Percentiles rank a stretch among this genome's conserved stretches.
phyloP scores from a whole-genome alignment of 1,140 invertebrate species.

The Heliconius hermathena region DNA sequence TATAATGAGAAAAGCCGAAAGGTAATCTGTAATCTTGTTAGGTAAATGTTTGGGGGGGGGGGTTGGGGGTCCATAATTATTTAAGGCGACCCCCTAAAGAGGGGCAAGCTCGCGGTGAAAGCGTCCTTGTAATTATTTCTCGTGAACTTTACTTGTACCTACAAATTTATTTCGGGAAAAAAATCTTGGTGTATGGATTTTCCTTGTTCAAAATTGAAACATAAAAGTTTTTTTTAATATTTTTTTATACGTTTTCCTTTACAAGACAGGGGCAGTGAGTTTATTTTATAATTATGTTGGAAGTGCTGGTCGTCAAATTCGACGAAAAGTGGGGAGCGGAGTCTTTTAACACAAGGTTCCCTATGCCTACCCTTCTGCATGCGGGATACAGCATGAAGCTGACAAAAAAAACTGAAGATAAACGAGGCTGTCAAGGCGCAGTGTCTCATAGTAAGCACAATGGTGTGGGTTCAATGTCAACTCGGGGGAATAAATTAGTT shows the following conservation, averaged over 20 bases:
- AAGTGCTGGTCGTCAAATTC: no score
- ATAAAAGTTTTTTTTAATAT: neutral
- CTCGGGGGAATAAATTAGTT: no score
- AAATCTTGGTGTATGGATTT: conserved; percentile 14
- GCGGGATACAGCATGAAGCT: no score
- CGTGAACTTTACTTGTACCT: conserved; percentile 55
- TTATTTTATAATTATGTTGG: neutral
- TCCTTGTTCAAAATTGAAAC: conserved; percentile 8
- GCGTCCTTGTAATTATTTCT: conserved; percentile 68
- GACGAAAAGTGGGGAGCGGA: neutral
- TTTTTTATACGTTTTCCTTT: neutral
- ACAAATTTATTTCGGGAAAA: conserved; percentile 15
- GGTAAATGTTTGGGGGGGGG: conserved; percentile 55
- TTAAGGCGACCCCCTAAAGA: conserved; percentile 59
- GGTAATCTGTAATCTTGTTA: conserved; percentile 67
- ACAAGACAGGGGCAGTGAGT: neutral
- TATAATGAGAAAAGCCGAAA: conserved; percentile 52
- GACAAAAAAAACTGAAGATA: no score
- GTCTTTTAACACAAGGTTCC: neutral
- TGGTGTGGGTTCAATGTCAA: no score
- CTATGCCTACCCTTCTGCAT: neutral
- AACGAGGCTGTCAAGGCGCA: no score
- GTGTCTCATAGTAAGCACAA: no score
- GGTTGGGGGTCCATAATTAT: conserved; percentile 55
- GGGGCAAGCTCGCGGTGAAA: conserved; percentile 43